phyloP scores from a whole-genome alignment of 1,140 invertebrate genomes.

The Nasonia giraulti region DNA sequence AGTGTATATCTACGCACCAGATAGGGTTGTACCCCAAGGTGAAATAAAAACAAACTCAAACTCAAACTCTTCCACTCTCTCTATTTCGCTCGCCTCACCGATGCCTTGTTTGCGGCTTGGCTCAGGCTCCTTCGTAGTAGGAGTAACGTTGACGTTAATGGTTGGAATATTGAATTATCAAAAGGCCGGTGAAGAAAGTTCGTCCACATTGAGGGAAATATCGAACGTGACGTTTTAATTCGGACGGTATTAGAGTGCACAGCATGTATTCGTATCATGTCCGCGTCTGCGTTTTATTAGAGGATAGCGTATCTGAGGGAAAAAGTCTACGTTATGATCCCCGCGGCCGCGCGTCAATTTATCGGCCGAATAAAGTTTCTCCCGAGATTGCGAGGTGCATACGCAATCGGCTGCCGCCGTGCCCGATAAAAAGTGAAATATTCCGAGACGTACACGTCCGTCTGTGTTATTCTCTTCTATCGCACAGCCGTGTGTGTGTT shows the following conservation, averaged over 20 bases:
- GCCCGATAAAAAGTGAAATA: conserved; percentile 45
- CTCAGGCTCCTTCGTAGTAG: neutral
- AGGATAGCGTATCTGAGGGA: conserved; percentile 19
- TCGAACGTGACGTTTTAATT: conserved; percentile 48
- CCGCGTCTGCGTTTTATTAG: conserved; percentile 48
- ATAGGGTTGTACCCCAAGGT: no score
- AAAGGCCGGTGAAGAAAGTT: neutral
- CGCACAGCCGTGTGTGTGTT: neutral
- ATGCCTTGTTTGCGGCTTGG: neutral
- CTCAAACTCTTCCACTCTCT: neutral
- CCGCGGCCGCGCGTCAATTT: conserved; percentile 34
- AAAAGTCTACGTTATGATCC: conserved; percentile 49
- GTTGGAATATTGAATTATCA: neutral
- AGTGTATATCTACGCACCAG: no score
- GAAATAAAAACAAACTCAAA: no score
- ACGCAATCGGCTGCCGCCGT: conserved; percentile 12
- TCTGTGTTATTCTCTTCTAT: no score
- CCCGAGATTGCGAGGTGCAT: conserved; percentile 43
- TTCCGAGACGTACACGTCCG: neutral
- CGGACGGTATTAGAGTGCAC: neutral
- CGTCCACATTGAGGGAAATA: conserved; percentile 1
- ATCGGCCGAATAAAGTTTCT: conserved; percentile 47
- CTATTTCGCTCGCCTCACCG: neutral
- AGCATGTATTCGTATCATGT: conserved; percentile 43
- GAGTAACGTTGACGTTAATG: neutral